Percentiles rank a stretch among this genome's conserved stretches.
Conservation (phyloP, 2,113 vertebrate genomes). For the Pteruthius melanotis region DNA sequence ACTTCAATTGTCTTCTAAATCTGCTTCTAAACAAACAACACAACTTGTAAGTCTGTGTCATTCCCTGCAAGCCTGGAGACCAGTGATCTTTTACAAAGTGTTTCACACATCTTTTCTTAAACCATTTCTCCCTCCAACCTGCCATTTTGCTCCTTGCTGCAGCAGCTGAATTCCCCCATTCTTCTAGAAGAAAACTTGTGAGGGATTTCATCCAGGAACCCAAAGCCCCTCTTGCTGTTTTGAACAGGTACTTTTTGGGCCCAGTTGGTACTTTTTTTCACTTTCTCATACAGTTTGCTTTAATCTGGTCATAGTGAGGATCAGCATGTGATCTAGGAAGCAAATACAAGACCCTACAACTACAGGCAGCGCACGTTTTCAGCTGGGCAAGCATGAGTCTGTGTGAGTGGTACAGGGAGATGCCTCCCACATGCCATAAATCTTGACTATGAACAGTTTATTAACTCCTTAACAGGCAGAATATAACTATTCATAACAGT, state of each 20-base stretch:
- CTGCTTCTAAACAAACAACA: not conserved
- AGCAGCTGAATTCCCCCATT: not conserved
- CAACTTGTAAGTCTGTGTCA: not conserved
- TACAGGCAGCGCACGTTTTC: not conserved
- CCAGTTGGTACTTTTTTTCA: not conserved
- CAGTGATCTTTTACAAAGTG: not conserved
- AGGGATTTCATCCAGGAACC: not conserved
- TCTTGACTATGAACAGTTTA: not conserved
- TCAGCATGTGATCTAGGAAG: not conserved
- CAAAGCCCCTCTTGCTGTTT: not conserved
- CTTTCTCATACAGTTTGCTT: not conserved
- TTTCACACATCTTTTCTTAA: rapidly evolving
- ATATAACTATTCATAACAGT: not conserved
- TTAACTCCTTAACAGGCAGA: not conserved
- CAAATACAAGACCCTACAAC: not conserved
- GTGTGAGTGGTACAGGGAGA: not conserved
- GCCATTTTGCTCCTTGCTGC: not conserved
- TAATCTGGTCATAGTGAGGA: not conserved
- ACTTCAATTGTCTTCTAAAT: not conserved
- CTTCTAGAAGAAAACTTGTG: not conserved
- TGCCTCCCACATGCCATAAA: not conserved
- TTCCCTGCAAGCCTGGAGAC: not conserved
- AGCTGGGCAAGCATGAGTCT: not conserved
- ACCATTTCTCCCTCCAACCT: not conserved
- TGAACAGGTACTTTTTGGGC: not conserved